Percentiles rank a stretch among this genome's conserved stretches.
phyloP scores from a whole-genome alignment of 1,140 invertebrate species.

The Oryctes rhinoceros region DNA sequence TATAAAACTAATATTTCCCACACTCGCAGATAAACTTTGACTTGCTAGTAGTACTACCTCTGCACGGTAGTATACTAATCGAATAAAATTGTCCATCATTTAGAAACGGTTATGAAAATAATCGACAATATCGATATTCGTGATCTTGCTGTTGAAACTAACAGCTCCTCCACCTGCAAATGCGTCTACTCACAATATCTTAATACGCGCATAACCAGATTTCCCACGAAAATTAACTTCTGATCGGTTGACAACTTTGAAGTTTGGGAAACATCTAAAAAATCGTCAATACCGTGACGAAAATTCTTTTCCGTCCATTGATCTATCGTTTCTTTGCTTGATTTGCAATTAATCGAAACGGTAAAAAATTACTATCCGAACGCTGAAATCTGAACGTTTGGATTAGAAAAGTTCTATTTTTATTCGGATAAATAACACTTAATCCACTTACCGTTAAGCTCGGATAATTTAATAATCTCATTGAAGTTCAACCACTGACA shows the following conservation, averaged over 20 bases:
- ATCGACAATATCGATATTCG: no score
- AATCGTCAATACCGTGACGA: slow-evolving; percentile 13
- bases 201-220: background rate
- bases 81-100: no score
- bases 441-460: slow-evolving; percentile 4
- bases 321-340: background rate
- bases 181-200: background rate
- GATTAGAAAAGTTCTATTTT: background rate
- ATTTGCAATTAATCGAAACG: slow-evolving; percentile 9
- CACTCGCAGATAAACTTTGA: no score
- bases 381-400: background rate
- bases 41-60: no score
- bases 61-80: no score
- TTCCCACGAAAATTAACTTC: background rate
- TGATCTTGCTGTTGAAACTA: background rate
- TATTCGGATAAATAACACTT: background rate
- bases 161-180: background rate
- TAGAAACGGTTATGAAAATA: no score
- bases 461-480: background rate
- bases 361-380: slow-evolving; percentile 12
- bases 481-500: background rate
- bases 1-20: no score
- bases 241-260: background rate
- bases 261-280: slow-evolving; percentile 9
- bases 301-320: slow-evolving; percentile 14